A percentile compares a stretch with the other conserved stretches of the same genome.
phyloP scores from a whole-genome alignment of 2,888 invertebrate species.

The Anticlea derivata region DNA sequence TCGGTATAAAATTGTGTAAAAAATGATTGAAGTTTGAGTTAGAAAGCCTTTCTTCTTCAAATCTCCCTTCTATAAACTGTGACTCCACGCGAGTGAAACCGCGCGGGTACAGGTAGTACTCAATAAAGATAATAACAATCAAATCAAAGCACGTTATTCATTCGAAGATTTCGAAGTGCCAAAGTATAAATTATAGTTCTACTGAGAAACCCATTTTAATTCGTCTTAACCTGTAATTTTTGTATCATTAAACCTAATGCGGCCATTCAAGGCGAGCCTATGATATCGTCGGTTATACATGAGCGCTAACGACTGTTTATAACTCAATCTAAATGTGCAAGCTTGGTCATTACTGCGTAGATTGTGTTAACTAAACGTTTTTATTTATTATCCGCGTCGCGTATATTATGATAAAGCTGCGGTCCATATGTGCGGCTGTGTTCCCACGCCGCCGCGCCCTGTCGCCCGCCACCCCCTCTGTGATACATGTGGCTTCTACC shows the following conservation, averaged over 20 bases:
- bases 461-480: constrained; percentile 48
- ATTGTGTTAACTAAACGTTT: constrained; percentile 70
- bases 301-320: constrained; percentile 42
- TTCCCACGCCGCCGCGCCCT: constrained; percentile 64
- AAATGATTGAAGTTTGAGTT: too few species aligned
- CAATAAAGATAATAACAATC: constrained; percentile 18
- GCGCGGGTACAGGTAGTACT: too few species aligned
- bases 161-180: constrained; percentile 15
- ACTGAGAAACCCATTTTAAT: constrained; percentile 31
- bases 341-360: constrained; percentile 58
- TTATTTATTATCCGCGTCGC: constrained; percentile 68
- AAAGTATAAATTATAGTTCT: constrained; percentile 17
- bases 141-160: constrained; percentile 7
- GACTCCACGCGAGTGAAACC: too few species aligned
- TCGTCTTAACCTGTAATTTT: constrained; percentile 37
- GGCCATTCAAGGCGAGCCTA: constrained; percentile 40
- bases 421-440: constrained; percentile 74
- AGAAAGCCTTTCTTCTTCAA: too few species aligned
- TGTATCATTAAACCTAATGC: constrained; percentile 37
- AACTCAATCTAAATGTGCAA: constrained; percentile 63
- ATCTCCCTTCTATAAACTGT: too few species aligned
- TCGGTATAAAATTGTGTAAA: too few species aligned
- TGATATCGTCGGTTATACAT: constrained; percentile 41
- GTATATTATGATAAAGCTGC: constrained; percentile 76
- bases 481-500: constrained; percentile 66